These are phyloP conservation scores for Muschampia plurimacula DNA, from an alignment of 2,888 invertebrate genomes.

Conservation along the genomic window DNA sequence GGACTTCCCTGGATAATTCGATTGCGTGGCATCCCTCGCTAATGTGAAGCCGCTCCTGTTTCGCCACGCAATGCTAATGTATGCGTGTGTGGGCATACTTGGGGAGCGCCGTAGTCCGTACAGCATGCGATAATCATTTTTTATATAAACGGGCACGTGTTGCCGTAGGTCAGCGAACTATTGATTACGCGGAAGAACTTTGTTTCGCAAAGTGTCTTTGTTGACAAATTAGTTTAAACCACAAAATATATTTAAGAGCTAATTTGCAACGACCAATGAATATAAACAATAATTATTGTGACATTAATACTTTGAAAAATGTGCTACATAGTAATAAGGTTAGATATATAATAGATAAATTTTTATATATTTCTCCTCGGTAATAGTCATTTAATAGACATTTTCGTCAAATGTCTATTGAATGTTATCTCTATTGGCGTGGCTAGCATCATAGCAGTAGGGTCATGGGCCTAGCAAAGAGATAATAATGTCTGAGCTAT, in stretches of 20 bases:
- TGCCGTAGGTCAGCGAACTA: constrained; percentile 64
- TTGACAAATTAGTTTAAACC: not conserved
- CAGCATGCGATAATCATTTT: constrained; percentile 45
- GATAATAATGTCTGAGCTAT: no score
- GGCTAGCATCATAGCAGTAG: no score
- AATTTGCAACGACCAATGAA: no score
- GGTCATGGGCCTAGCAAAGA: no score
- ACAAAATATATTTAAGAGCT: no score
- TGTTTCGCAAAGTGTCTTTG: not conserved
- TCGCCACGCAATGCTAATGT: constrained; percentile 49
- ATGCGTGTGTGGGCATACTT: constrained; percentile 51
- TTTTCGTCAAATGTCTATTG: no score
- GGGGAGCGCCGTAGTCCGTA: constrained; percentile 51
- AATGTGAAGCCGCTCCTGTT: constrained; percentile 51
- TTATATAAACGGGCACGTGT: constrained; percentile 50
- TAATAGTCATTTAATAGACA: no score
- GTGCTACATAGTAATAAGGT: no score
- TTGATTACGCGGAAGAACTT: constrained; percentile 42
- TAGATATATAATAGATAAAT: no score
- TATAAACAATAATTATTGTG: not conserved
- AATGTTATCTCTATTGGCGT: no score
- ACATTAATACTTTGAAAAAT: not conserved
- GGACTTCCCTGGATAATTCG: not conserved
- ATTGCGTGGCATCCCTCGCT: not conserved
- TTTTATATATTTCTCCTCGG: no score